Evolutionary conservation across 2,888 invertebrate genomes (phyloP).

Genomic region (Biston betularia): DNA sequence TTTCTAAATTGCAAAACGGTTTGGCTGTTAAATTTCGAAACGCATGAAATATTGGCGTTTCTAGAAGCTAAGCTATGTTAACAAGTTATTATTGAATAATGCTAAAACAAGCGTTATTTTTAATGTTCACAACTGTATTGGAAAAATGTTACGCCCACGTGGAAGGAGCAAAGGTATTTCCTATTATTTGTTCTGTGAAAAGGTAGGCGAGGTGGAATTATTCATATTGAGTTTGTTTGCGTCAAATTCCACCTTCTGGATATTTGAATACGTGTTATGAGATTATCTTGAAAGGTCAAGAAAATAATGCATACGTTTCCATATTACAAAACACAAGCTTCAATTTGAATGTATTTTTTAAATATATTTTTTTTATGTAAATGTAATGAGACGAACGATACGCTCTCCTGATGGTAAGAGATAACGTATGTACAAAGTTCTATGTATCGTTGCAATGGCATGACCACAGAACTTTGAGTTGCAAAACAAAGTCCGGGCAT

Average conservation of each 20-base stretch:
- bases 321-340: too few species aligned
- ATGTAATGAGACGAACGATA: too few species aligned
- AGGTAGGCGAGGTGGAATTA: conserved; percentile 13
- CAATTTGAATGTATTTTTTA: too few species aligned
- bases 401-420: too few species aligned
- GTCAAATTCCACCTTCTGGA: conserved; percentile 2
- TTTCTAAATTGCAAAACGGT: conserved; percentile 21
- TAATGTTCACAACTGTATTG: conserved; percentile 30
- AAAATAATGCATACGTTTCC: not conserved
- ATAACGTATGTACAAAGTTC: too few species aligned
- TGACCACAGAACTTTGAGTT: too few species aligned
- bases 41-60: not conserved
- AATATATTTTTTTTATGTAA: too few species aligned
- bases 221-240: conserved; percentile 1
- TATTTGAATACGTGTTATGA: conserved; percentile 12
- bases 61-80: conserved; percentile 33
- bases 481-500: too few species aligned
- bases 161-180: conserved; percentile 68
- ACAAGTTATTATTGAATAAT: conserved; percentile 26
- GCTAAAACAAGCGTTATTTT: conserved; percentile 29
- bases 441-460: too few species aligned
- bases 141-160: conserved; percentile 60
- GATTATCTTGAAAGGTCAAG: not conserved
- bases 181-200: conserved; percentile 20
- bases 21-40: conserved; percentile 20